These are phyloP conservation scores for Natator depressus DNA, from an alignment of 2,113 vertebrate species.

Conservation along the genomic window DNA sequence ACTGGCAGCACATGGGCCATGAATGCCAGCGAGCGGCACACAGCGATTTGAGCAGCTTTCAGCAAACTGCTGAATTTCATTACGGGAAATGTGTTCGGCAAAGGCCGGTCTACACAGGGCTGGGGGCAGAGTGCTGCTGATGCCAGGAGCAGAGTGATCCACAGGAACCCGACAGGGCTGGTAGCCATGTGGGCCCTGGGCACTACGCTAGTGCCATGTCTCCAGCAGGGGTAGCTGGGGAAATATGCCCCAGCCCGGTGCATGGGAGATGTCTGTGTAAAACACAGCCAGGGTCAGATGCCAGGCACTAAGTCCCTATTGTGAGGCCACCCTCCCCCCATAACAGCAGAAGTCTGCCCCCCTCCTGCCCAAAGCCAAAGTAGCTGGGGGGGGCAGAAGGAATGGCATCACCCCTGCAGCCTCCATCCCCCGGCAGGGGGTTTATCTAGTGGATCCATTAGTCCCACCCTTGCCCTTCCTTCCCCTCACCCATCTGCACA, in stretches of 20 bases:
- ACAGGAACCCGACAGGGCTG: no score
- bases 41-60: not conserved
- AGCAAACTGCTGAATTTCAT: not conserved
- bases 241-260: not conserved
- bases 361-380: no score
- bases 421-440: no score
- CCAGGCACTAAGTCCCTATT: not conserved
- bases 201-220: no score
- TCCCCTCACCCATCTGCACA: no score
- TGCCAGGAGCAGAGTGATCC: no score
- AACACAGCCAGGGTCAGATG: not conserved
- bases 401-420: not conserved
- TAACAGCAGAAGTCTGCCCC: no score
- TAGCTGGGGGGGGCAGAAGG: not conserved
- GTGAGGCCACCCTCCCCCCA: not conserved
- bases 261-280: not conserved
- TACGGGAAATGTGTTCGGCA: not conserved
- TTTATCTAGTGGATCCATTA: not conserved
- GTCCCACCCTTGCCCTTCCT: no score
- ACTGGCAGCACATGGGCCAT: not conserved
- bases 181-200: no score
- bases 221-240: no score
- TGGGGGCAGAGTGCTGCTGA: not conserved
- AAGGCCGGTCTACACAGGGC: not conserved
- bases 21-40: not conserved